Base-by-base conservation (phyloP, 2,797 vertebrate genomes). In the Meriones psammophilus region DNA sequence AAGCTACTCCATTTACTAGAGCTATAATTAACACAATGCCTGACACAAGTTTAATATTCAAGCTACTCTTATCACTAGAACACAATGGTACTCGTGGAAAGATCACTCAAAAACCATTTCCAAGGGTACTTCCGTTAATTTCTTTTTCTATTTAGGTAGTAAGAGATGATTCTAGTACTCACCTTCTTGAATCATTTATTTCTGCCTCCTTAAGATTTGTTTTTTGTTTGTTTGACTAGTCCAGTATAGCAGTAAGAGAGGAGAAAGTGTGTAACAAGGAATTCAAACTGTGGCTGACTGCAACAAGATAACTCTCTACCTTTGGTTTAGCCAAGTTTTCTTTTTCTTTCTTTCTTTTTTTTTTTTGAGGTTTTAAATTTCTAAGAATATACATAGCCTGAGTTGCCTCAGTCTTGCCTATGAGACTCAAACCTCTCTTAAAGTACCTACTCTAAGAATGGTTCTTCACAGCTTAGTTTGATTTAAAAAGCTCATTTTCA, bases 31-130 rank as follows among this genome's bases (percentile, higher is more conserved):
- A 83, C 88, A 85, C 1, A 92, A 36, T 50, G 26, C 33, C 86
- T 66, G 50, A 88, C 81, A 79, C 1, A 81, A 6, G 54, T 24
- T 76, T 60, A 78, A 58, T 28, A 87, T 26, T 66, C 20, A 50
- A 87, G 66, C 64, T 86, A 95, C 77, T 71, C 50, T 91, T 89
- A 91, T 36, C 24, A 92, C 56, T 46, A 96, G 24, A 79, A 86
- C 46, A 85, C 88, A 42, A 96, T 17, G 3, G 50, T 86, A 84
- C 39, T 73, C 89, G 3, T 4, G 24, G 89, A 71, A 96, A 88
- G 33, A 56, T 95, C 83, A 94, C 66, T 94, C 20, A 88, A 84
- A 90, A 96, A 96, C 33, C 39, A 95, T 66, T 92, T 83, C 83
- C 58, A 91, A 24, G 74, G 28, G 14, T 90, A 54, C 77, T 58